Base-by-base conservation (phyloP, 2,797 vertebrate genomes). In the Monodelphis domestica region DNA sequence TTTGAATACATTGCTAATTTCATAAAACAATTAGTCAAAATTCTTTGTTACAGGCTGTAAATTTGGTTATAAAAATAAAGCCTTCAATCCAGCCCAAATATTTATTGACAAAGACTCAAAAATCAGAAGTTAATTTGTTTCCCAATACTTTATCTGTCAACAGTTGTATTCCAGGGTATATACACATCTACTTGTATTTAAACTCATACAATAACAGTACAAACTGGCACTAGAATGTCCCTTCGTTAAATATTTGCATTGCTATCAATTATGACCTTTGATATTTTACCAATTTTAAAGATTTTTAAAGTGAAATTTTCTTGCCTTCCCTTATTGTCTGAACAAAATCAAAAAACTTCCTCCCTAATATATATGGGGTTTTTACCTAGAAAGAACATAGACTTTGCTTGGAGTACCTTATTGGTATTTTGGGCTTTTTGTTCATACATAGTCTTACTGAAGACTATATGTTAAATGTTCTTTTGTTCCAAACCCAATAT, bases 11-110 rank as follows among this genome's bases (percentile, higher is more conserved):
- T 54, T 63, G n/a, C 29, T 93, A 95, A 87, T 87, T 89, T 94
- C 53, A 90, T 0, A 0, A 5, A 11, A 51, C 1, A 3, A 88
- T 50, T 54, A 5, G 56, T 50, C 45, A 51, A 90, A 92, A 91
- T 88, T 54, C 63, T 94, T 95, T 97, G 92, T 87, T 97, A 87
- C 87, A 90, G 87, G 53, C 21, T 87, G 26, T 91, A 92, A 50
- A 59, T 94, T 90, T 54, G 45, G 70, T 38, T 94, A 91, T 89
- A 1, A 94, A 97, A 92, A 90, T 0, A 84, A 50, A 96, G 54
- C n/a, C 45, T 96, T 88, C 11, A 12, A 17, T 91, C 45, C 93
- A 91, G 52, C 84, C 54, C 90, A 95, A 95, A 87, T 94, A 88
- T 95, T 93, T 92, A 29, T 70, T 94, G 57, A 53, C 89, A 91